These are phyloP conservation scores for Drosophila novamexicana DNA, from an alignment of 1,140 invertebrate species.

Conservation along the genomic window DNA sequence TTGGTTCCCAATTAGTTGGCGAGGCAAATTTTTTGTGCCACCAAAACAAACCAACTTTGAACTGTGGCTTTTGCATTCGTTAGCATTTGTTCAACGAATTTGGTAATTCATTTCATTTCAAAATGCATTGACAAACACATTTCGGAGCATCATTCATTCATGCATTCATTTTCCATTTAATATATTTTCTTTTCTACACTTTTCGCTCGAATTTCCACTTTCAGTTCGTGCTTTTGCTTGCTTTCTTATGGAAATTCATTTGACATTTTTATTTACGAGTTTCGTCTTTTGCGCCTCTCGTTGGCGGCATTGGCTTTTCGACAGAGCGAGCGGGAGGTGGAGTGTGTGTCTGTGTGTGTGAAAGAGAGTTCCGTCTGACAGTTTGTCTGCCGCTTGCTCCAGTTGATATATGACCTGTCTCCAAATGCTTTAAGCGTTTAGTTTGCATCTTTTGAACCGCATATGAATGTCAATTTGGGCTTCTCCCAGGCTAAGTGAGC, in stretches of 20 bases:
- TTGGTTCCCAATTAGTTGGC: conserved; percentile 14
- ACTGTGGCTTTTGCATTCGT: not conserved
- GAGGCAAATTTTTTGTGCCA: conserved; percentile 13
- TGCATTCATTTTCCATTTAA: conserved; percentile 16
- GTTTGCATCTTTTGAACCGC: conserved; percentile 41
- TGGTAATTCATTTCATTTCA: not conserved
- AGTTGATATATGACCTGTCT: conserved; percentile 52
- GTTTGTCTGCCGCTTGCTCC: conserved; percentile 37
- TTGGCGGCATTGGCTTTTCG: conserved; percentile 35
- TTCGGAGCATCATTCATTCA: conserved; percentile 1
- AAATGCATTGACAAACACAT: conserved; percentile 35
- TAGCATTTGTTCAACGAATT: not conserved
- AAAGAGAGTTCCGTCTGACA: conserved; percentile 7
- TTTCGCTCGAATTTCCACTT: conserved; percentile 41
- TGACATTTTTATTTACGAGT: conserved; percentile 54
- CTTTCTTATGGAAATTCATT: conserved; percentile 52
- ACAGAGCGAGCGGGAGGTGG: not conserved
- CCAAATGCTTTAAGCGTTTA: conserved; percentile 29
- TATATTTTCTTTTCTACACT: conserved; percentile 7
- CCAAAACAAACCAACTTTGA: conserved; percentile 9
- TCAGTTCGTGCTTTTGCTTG: conserved; percentile 38
- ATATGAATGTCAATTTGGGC: conserved; percentile 46
- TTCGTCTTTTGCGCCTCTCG: conserved; percentile 34
- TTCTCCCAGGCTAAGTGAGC: not conserved
- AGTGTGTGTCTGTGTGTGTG: not conserved